Evolutionary conservation across 2,113 vertebrate genomes (phyloP).

Genomic region (Mormyrus lacerda): DNA sequence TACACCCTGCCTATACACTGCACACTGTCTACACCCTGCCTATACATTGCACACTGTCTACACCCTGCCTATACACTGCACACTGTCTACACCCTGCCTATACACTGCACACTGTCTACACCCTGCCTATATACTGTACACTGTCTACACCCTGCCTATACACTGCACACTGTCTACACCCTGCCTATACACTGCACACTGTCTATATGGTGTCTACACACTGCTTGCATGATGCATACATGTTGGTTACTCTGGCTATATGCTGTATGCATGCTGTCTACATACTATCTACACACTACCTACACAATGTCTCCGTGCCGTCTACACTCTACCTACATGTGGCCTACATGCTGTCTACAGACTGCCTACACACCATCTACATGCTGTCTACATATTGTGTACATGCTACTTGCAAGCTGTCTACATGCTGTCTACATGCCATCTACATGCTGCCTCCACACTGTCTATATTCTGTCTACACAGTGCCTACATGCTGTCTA

Average conservation of each 20-base stretch:
- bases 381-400: too few relatives aligned
- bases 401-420: background rate
- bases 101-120: background rate
- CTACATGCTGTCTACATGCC: background rate
- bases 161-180: background rate
- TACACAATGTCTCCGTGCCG: background rate
- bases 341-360: background rate
- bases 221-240: background rate
- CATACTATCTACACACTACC: background rate
- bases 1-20: background rate
- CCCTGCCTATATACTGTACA: background rate
- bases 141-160: background rate
- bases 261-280: background rate
- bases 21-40: too few relatives aligned
- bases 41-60: too few relatives aligned
- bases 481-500: too few relatives aligned
- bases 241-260: background rate
- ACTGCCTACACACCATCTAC: too few relatives aligned
- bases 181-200: background rate
- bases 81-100: background rate
- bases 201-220: background rate
- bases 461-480: too few relatives aligned
- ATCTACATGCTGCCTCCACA: background rate
- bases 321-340: background rate
- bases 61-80: too few relatives aligned